Evolutionary conservation across 2,113 vertebrate genomes (phyloP), one percentile per base, ranked within the genome.

Genomic region (Phyllopteryx taeniolatus): DNA sequence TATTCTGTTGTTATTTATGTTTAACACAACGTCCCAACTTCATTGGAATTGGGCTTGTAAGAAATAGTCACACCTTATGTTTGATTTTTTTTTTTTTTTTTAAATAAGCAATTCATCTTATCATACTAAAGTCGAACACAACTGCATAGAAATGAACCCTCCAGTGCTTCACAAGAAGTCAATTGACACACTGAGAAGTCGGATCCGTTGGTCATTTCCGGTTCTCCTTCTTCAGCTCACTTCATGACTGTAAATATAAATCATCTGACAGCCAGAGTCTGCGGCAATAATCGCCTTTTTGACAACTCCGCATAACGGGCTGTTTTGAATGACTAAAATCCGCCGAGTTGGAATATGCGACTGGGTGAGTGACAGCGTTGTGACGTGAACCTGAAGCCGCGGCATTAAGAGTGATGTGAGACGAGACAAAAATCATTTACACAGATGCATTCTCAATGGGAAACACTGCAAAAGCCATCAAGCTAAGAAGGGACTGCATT

Each of bases 341-440:
- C 27, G 12, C 12, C 13, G 5, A 31, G 22, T 59, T 14, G 56
- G 17, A 19, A 13, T 13, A 31, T 59, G 22, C 22, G 5, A 11
- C 67, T 79, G 74, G 66, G 72, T 67, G 85, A 78, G 78, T 15
- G 35, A 53, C 49, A 14, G 79, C 59, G 74, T 75, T 43, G 42
- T 71, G 54, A 65, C 44, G 79, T 85, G 85, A 72, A 72, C 86
- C 79, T 88, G 88, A 88, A 82, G 75, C 83, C 35, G 68, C 70
- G 20, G 60, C 83, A 71, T 87, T 84, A 86, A 85, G 87, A 80
- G 81, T 77, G 75, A 85, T 83, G 84, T 88, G 86, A 82, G 82
- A 86, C 86, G 81, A 77, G 85, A 51, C 47, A 19, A 76, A 57
- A 82, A 75, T 83, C 88, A 90, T 90, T 89, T 88, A 81, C 44